Percentiles rank a stretch among this genome's conserved stretches.
Evolutionary conservation across 2,113 vertebrate species (phyloP).

Genomic region (Syngnathus floridae): DNA sequence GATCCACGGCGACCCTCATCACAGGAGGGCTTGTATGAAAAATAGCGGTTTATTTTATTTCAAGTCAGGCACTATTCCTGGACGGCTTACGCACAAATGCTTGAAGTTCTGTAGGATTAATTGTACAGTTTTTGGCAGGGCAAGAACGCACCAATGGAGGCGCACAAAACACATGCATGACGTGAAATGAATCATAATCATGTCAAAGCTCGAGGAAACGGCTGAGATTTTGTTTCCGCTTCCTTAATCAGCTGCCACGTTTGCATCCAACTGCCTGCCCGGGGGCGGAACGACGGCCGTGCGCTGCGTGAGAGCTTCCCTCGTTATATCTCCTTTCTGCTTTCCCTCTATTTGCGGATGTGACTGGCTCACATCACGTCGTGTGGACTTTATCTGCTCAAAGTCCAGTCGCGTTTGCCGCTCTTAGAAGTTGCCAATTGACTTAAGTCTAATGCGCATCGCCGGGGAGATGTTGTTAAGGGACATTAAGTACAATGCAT

Average conservation of each 20-base stretch:
- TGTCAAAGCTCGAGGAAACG: slow-evolving; percentile 38
- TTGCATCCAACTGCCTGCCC: slow-evolving; percentile 49
- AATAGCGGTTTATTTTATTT: slow-evolving; percentile 9
- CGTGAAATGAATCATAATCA: slow-evolving; percentile 41
- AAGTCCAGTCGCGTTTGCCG: slow-evolving; percentile 25
- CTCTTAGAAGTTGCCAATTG: slow-evolving; percentile 14
- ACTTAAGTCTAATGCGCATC: slow-evolving; percentile 33
- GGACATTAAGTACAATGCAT: slow-evolving; percentile 29
- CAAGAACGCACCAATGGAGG: slow-evolving; percentile 9
- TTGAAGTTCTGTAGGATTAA: slow-evolving; percentile 37
- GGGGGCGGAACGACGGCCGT: slow-evolving; percentile 25
- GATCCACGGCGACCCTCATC: slow-evolving; percentile 10
- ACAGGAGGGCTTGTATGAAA: slow-evolving; percentile 3
- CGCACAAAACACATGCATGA: slow-evolving; percentile 30
- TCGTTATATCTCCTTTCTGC: slow-evolving; percentile 21
- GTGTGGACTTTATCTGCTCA: slow-evolving; percentile 30
- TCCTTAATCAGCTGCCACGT: slow-evolving; percentile 51
- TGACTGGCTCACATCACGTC: slow-evolving; percentile 34
- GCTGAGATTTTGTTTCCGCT: slow-evolving; percentile 43
- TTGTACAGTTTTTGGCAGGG: slow-evolving; percentile 30
- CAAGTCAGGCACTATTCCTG: slow-evolving; percentile 17
- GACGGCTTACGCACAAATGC: slow-evolving; percentile 21
- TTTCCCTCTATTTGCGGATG: slow-evolving; percentile 49
- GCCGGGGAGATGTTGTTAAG: slow-evolving; percentile 35
- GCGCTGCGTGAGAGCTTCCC: slow-evolving; percentile 45